Evolutionary conservation across 2,797 vertebrate genomes (phyloP).

Genomic region (Pitangus sulphuratus): DNA sequence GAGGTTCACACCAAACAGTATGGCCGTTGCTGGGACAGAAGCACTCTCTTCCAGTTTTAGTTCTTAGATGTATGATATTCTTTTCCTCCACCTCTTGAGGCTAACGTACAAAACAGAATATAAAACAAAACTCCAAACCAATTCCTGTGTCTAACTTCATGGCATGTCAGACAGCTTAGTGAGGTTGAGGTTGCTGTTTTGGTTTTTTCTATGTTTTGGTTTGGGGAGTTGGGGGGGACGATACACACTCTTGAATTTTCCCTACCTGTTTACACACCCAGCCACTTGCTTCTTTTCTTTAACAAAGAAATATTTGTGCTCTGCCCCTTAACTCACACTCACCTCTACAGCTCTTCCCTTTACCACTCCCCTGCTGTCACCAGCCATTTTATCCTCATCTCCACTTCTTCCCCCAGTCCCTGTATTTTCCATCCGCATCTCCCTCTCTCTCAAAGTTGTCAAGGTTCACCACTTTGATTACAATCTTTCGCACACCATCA

Average conservation of each 20-base stretch:
- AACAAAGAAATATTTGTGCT: background rate
- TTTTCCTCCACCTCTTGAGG: background rate
- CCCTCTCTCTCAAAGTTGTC: background rate
- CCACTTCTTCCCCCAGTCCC: background rate
- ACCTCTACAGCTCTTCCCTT: background rate
- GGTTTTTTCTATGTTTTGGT: background rate
- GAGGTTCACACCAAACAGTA: background rate
- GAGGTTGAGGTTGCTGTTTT: background rate
- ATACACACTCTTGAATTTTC: background rate
- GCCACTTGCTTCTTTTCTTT: background rate
- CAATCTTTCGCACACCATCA: background rate
- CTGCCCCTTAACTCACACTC: background rate
- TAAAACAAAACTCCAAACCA: background rate
- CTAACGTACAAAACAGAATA: background rate
- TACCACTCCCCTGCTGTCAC: background rate
- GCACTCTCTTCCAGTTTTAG: background rate
- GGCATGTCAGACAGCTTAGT: background rate
- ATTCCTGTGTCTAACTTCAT: background rate
- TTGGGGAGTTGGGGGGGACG: fast-evolving
- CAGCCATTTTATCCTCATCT: background rate
- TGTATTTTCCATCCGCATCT: background rate
- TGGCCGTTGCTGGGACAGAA: background rate
- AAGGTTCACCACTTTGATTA: background rate
- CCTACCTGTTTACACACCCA: background rate
- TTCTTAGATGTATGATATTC: background rate